Evolutionary conservation across 1,140 invertebrate genomes (phyloP), one percentile per base, ranked within the genome.

Genomic region (Venustaconcha ellipsiformis): DNA sequence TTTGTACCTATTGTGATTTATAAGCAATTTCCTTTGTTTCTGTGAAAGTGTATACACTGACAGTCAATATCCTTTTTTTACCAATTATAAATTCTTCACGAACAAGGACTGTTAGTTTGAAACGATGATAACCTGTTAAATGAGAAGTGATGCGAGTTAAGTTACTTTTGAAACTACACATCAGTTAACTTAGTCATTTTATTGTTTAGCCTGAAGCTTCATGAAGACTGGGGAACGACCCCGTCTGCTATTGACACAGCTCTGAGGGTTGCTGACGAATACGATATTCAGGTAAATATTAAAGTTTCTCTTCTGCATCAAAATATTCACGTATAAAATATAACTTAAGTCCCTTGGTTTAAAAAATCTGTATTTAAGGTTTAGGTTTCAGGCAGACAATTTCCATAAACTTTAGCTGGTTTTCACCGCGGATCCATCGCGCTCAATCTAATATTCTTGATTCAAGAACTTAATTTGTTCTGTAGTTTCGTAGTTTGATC

Each of bases 201-300:
- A 57, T 78, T 57, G 57, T 64, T 78, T 18, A 89, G 89, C 14
- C 63, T 90, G 30, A 90, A 90, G 76, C 72, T 90, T 17, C 88
- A 89, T 66, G 89, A 90, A 79, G 88, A 89, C 77, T 90, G 88
- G 89, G 90, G 89, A 18, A 83, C 85, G 4, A 89, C 90, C 69
- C 89, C 90, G 12, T 78, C 89, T 11, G 84, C 87, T 59, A 90
- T 90, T 67, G 88, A 90, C 77, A 82, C 84, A 0, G 85, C 84
- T 83, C 74, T 90, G 13, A 80, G 79, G 60, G 87, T 89, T 58
- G 89, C 89, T 11, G 89, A 89, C 1, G 83, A 84, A 72, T 84
- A 84, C 59, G 89, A 90, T 69, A 80, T 90, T 20, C 88, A 89
- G 84, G 88, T 87, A 75, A 70, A 67, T n/a, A 18, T 48, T 48